A percentile compares a stretch with the other conserved stretches of the same genome.
phyloP scores from a whole-genome alignment of 2,113 vertebrate genomes.

The Burhinus bistriatus region DNA sequence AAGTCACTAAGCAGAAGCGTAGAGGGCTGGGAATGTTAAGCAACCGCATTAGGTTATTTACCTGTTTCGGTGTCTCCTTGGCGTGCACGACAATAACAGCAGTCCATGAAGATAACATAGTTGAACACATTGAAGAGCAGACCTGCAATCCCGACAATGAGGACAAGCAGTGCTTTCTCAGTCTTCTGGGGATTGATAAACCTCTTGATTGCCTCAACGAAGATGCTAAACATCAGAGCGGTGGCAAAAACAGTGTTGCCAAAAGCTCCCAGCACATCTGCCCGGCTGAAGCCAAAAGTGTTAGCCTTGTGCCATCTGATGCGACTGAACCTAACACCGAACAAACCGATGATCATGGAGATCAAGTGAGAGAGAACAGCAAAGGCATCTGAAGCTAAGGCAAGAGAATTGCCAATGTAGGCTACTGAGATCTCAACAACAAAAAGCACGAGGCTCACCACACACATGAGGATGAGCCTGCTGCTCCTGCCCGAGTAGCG shows the following conservation, averaged over 20 bases:
- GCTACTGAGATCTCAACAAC: constrained; percentile 58
- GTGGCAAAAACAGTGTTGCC: constrained; percentile 77
- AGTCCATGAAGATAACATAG: constrained; percentile 78
- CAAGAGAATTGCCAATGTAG: constrained; percentile 73
- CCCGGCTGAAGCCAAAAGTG: constrained; percentile 73
- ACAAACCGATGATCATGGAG: constrained; percentile 75
- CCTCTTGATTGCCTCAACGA: constrained; percentile 74
- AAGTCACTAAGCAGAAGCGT: background rate
- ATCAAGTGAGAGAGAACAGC: constrained; percentile 74
- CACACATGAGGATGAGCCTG: constrained; percentile 71
- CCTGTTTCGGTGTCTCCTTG: constrained; percentile 44
- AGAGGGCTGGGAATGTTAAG: background rate
- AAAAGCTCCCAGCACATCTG: constrained; percentile 77
- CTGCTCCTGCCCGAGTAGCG: constrained; percentile 69
- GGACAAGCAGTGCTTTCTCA: constrained; percentile 53
- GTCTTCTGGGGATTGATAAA: constrained; percentile 74
- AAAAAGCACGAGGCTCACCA: constrained; percentile 61
- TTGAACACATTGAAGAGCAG: constrained; percentile 73
- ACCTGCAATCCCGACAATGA: constrained; percentile 65
- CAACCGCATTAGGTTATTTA: constrained; percentile 13
- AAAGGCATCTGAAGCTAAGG: constrained; percentile 77
- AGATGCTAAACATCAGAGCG: constrained; percentile 77
- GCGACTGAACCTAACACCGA: constrained; percentile 26
- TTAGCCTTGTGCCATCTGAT: constrained; percentile 59
- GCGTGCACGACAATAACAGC: constrained; percentile 52